Evolutionary conservation across 2,113 vertebrate genomes (phyloP), one percentile per base, ranked within the genome.

Genomic region (Scatophagus argus): DNA sequence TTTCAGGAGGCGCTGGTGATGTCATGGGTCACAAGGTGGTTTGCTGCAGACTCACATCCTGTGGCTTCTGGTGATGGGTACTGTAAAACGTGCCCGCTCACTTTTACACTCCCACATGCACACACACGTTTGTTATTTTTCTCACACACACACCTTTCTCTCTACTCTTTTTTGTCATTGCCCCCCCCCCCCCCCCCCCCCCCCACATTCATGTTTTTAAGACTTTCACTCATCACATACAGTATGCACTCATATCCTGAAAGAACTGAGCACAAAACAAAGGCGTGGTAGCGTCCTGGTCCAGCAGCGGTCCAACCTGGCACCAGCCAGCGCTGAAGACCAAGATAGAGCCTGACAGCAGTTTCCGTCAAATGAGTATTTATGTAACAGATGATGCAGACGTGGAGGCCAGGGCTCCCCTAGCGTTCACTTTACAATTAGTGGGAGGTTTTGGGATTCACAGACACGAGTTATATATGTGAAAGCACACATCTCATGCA

Each of bases 1-100:
- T 52, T 46, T 77, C 39, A n/a, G 76, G 64, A 85, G 82, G 82
- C 51, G 71, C 56, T 67, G 49, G 60, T 92, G 83, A 92, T 81
- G 87, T 92, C 82, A 93, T 78, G 38, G 60, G 77, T 84, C 77
- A 56, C 83, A 79, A 79, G 88, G 87, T 93, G 89, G 86, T 91
- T 88, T 78, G 72, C 68, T 81, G 46, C 85, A 86, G 77, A 82
- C 70, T 34, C 74, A 89, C 79, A 66, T 89, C 88, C 89, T 65
- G 75, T 88, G 83, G 74, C 78, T 86, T 83, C 76, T 84, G 79
- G 77, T 83, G 75, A 52, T 8, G 1, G 68, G 59, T 56, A 46
- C 69, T 63, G 68, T 47, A 16, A 88, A 84, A 77, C 47, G 69
- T 73, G 54, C 64, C 74, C 78, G 55, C 58, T 66, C 81, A 68